Base-by-base conservation (phyloP, 1,140 invertebrate species). In the honey bee (Apis mellifera) region DNA sequence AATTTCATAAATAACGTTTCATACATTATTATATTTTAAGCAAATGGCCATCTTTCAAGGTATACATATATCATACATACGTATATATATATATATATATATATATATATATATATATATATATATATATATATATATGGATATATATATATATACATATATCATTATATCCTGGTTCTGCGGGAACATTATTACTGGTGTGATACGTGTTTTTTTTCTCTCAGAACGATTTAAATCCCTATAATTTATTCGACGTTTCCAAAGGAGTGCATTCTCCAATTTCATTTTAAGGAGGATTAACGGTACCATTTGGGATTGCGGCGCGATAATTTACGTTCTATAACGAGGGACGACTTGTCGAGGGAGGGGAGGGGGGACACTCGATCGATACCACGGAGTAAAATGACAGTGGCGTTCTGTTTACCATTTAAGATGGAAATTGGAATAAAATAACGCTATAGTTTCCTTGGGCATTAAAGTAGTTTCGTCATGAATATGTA, bases 211-310 rank as follows among this genome's bases (percentile, higher is more conserved):
- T 57, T 54, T n/a, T 19, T 21, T 21, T 19, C 9, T 1, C 26
- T 64, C 19, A 1, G 17, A 42, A 52, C 69, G 78, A 81, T 75
- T 60, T 65, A 73, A 70, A 86, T 80, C 70, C 59, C 70, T 48
- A 60, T 66, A 84, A 86, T 86, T 87, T 84, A 84, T 74, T 83
- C 69, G 74, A 78, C 78, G 13, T 76, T 65, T 74, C 65, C 72
- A 66, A 87, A 87, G 80, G 85, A 87, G 71, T 79, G 86, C 71
- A 76, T 78, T 79, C 66, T 66, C 76, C 78, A 77, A 87, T 82
- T 82, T 78, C 74, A 57, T 79, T 84, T 50, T 87, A 84, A 84
- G 82, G 69, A 78, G 78, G 66, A 87, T 87, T 85, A 87, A 87
- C 78, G 75, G 57, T 62, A 78, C 78, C 78, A 66, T 81, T 82